These are phyloP conservation scores for Lophius piscatorius DNA, from an alignment of 2,113 vertebrate genomes.

Conservation along the genomic window DNA sequence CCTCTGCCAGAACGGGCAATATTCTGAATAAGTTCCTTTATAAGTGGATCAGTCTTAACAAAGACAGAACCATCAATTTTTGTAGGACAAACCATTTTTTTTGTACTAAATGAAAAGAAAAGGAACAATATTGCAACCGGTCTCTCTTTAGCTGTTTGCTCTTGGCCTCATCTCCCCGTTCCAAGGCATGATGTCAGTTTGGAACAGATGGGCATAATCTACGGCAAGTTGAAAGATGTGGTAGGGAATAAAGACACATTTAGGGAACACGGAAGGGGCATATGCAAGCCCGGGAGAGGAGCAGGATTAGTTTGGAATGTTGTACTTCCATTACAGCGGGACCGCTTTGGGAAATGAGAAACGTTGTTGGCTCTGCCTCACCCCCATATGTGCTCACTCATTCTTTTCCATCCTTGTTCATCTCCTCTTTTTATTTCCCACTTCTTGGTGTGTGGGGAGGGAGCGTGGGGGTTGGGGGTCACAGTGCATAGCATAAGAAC, in stretches of 20 bases:
- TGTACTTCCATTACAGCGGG: constrained; percentile 61
- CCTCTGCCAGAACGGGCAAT: constrained; percentile 5
- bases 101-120: constrained; percentile 26
- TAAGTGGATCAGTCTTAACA: constrained; percentile 1
- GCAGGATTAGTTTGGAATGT: constrained; percentile 56
- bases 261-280: constrained; percentile 18
- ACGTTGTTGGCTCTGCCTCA: constrained; percentile 51
- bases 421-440: constrained; percentile 36
- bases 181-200: constrained; percentile 11
- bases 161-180: background rate
- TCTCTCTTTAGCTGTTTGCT: background rate
- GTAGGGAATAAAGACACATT: constrained; percentile 20
- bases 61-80: constrained; percentile 25
- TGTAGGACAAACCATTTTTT: constrained; percentile 8
- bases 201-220: constrained; percentile 22
- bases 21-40: constrained; percentile 9
- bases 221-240: constrained; percentile 17
- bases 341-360: constrained; percentile 60
- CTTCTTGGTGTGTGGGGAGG: constrained; percentile 13
- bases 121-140: constrained; percentile 15
- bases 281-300: constrained; percentile 46
- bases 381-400: constrained; percentile 21
- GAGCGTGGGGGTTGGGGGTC: constrained; percentile 38
- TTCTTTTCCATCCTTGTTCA: constrained; percentile 35
- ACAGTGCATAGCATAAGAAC: constrained; percentile 55